Conservation (phyloP, 2,797 vertebrate species). For the Hafferia zeledoni region DNA sequence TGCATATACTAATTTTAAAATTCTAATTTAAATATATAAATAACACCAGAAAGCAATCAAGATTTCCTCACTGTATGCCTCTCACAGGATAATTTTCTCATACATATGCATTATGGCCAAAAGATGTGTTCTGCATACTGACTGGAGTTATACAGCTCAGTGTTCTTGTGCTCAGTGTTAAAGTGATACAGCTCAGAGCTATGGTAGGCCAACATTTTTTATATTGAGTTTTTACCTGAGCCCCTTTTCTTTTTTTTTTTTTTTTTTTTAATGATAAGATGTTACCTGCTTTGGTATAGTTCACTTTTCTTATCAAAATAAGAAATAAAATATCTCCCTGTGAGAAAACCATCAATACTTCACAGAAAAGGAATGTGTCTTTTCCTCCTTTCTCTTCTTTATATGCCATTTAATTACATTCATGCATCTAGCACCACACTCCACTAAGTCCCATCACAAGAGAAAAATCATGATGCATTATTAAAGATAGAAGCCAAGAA, state of each 20-base stretch:
- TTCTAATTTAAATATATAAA: slow-evolving; percentile 35
- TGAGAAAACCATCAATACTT: not conserved
- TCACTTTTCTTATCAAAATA: not conserved
- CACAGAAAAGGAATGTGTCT: not conserved
- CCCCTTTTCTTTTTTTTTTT: no score
- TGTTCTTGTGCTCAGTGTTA: not conserved
- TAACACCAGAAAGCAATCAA: slow-evolving; percentile 44
- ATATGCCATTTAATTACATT: slow-evolving; percentile 25
- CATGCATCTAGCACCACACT: not conserved
- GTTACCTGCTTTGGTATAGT: not conserved
- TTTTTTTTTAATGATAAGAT: not conserved
- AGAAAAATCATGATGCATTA: not conserved
- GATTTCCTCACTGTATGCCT: not conserved
- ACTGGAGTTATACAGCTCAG: not conserved
- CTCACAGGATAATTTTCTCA: slow-evolving; percentile 25
- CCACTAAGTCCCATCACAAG: not conserved
- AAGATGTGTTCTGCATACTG: not conserved
- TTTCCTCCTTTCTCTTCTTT: not conserved
- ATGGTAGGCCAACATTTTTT: not conserved
- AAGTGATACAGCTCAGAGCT: not conserved
- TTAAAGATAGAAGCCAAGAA: not conserved
- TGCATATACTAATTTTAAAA: slow-evolving; percentile 6
- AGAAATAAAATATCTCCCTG: not conserved
- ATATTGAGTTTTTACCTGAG: not conserved
- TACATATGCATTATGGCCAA: slow-evolving; percentile 14